Conservation (phyloP, 1,140 invertebrate species). For the Lineus longissimus region DNA sequence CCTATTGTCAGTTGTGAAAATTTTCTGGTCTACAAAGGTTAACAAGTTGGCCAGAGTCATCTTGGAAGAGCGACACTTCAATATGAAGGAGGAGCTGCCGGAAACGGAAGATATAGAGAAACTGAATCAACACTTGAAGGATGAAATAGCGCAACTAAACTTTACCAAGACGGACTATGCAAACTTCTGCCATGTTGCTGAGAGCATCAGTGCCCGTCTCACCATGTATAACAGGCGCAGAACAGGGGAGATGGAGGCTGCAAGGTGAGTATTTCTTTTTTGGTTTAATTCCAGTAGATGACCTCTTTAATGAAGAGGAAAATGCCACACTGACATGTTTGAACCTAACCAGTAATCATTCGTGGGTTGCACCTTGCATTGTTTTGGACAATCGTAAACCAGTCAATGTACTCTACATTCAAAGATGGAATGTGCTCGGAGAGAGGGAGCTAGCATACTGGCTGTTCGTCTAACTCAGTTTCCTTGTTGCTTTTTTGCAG, state of each 20-base stretch:
- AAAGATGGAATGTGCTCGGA: too few relatives aligned
- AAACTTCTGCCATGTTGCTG: background rate
- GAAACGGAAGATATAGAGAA: background rate
- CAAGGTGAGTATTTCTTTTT: background rate
- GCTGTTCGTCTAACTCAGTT: too few relatives aligned
- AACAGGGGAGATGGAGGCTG: background rate
- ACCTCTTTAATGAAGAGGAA: too few relatives aligned
- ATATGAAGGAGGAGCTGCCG: background rate
- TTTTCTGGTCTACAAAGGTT: conserved; percentile 7
- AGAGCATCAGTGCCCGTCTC: background rate
- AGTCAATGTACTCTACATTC: too few relatives aligned
- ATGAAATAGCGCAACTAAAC: background rate
- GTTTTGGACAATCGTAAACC: too few relatives aligned
- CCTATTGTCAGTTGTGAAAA: conserved; percentile 11
- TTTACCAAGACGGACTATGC: too few relatives aligned
- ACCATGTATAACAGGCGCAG: background rate
- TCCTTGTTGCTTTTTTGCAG: too few relatives aligned
- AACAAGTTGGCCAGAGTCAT: conserved; percentile 2
- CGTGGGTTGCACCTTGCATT: too few relatives aligned
- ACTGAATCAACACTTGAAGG: background rate
- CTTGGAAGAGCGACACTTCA: background rate
- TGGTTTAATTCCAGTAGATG: too few relatives aligned
- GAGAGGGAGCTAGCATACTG: too few relatives aligned
- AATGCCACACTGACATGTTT: too few relatives aligned
- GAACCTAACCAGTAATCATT: too few relatives aligned